phyloP scores from a whole-genome alignment of 2,888 invertebrate species.

The Eupithecia subfuscata region DNA sequence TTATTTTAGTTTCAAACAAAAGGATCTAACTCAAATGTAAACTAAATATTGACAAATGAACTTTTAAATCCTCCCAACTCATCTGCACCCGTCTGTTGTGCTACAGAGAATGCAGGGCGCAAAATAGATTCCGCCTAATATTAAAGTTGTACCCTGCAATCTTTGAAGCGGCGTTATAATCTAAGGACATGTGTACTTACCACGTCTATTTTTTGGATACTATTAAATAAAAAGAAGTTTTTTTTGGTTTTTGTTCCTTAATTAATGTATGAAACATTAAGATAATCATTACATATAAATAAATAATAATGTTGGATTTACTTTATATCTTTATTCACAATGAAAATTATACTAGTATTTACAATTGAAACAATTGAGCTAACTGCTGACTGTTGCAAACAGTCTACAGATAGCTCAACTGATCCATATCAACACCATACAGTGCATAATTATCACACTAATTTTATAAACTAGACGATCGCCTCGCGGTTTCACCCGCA shows the following conservation, averaged over 20 bases:
- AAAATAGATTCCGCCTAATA: constrained; percentile 82
- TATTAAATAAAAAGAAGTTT: constrained; percentile 75
- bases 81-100: constrained; percentile 38
- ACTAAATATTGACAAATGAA: background rate
- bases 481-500: too few species aligned
- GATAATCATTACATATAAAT: constrained; percentile 80
- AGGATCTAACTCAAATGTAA: background rate
- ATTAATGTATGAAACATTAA: constrained; percentile 80
- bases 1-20: background rate
- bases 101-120: constrained; percentile 78
- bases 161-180: constrained; percentile 74
- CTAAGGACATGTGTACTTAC: constrained; percentile 76
- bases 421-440: too few species aligned
- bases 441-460: too few species aligned
- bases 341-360: too few species aligned
- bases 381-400: too few species aligned
- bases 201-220: constrained; percentile 75
- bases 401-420: too few species aligned
- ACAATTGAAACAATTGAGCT: too few species aligned
- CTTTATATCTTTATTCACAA: too few species aligned
- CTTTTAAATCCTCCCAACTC: constrained; percentile 8
- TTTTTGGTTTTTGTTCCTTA: constrained; percentile 84
- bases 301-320: constrained; percentile 70
- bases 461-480: too few species aligned
- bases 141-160: constrained; percentile 79